Evolutionary conservation across 2,797 vertebrate genomes (phyloP), one percentile per base, ranked within the genome.

Genomic region (Dendrocincla tyrannina): DNA sequence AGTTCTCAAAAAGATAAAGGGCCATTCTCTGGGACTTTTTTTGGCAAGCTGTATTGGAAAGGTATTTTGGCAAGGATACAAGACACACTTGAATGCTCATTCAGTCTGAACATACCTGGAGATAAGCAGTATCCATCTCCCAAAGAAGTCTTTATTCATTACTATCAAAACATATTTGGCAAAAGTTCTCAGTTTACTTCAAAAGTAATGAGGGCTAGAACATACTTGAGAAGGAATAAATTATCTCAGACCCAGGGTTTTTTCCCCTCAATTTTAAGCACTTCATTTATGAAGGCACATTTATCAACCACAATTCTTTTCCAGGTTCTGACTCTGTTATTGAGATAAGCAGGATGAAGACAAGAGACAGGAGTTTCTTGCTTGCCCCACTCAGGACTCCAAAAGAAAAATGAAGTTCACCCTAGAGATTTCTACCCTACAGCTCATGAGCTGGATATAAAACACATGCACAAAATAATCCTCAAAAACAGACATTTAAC

Each of bases 1-100:
- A 85, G 67, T 69, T 72, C 63, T 67, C 20, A 52, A 17, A 69
- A 95, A 77, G 85, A 94, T 67, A 90, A 94, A 95, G 78, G 76
- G 47, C 13, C 35, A 32, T 58, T 88, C 66, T 60, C 68, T 72
- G 78, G 64, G 73, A 93, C 52, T n/a, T 50, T 86, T 69, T 82
- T 63, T 93, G 91, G 78, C 78, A 88, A 70, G 44, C 58, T 46
- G 17, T 11, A 42, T 23, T 91, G 58, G 88, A 93, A 94, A 62
- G 69, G 76, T 83, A 42, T 89, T 83, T 89, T 95, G 69, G 88
- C 93, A 88, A 70, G 39, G 47, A 33, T 28, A 73, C 59, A 93
- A 77, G 53, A 30, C 46, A 56, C 20, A 83, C 19, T 32, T 62
- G 79, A 89, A 82, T 22, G 37, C 37, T 88, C 78, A 44, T 55